Percentiles rank a stretch among this genome's conserved stretches.
phyloP scores from a whole-genome alignment of 2,797 vertebrate genomes.

The Dendrocincla fuliginosa region DNA sequence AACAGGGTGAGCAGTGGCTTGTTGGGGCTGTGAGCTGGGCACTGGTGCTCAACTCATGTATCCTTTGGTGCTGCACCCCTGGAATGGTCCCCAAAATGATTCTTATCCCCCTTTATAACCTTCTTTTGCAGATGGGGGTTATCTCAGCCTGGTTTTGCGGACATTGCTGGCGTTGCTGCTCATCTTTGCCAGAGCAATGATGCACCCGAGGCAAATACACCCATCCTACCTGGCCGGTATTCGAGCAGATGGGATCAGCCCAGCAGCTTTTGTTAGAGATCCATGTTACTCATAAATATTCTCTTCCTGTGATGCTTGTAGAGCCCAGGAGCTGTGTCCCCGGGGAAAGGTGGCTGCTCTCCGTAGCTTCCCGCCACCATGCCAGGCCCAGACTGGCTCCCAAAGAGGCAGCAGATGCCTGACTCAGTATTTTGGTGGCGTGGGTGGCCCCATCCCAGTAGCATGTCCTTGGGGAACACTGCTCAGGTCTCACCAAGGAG shows the following conservation, averaged over 20 bases:
- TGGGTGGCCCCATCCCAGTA: neutral
- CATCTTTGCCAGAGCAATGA: neutral
- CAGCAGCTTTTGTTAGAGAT: neutral
- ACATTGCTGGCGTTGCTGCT: neutral
- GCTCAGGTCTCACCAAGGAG: neutral
- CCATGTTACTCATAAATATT: neutral
- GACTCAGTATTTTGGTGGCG: accelerated
- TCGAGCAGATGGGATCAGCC: neutral
- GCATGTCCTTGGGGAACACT: neutral
- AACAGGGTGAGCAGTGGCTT: accelerated
- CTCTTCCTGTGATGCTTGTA: neutral
- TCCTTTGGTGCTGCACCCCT: neutral
- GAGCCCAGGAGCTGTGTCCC: neutral
- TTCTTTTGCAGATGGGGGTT: accelerated
- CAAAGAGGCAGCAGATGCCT: neutral
- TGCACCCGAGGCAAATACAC: accelerated
- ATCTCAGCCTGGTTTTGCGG: neutral
- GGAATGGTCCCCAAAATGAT: neutral
- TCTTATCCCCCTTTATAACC: accelerated
- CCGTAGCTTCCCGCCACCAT: accelerated
- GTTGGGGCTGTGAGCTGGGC: neutral
- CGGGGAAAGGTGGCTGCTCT: neutral
- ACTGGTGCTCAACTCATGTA: accelerated
- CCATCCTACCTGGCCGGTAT: neutral
- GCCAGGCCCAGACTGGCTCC: neutral